Conservation (phyloP, 2,113 vertebrate genomes). For the Chaenogobius annularis region DNA sequence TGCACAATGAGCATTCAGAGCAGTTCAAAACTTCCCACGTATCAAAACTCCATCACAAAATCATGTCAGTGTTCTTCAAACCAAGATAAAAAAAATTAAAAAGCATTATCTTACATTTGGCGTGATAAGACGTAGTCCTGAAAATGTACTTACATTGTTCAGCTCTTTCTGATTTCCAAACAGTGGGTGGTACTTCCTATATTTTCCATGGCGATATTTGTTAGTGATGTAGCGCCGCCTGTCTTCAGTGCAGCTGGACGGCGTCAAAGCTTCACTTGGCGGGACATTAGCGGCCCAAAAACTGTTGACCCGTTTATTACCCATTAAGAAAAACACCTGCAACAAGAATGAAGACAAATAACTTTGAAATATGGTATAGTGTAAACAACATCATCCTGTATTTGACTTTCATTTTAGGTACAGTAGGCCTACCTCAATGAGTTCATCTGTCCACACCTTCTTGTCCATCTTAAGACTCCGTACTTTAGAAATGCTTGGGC, state of each 20-base stretch:
- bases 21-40: not conserved
- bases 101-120: not conserved
- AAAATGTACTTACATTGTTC: constrained; percentile 81
- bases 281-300: constrained; percentile 96
- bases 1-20: not conserved
- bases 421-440: constrained; percentile 81
- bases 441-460: constrained; percentile 93
- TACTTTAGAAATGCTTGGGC: constrained; percentile 88
- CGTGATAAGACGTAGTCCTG: not conserved
- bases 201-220: constrained; percentile 94
- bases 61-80: not conserved
- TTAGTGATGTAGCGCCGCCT: constrained; percentile 82
- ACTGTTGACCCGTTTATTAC: constrained; percentile 82
- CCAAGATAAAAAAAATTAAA: not conserved
- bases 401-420: not conserved
- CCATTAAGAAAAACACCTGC: constrained; percentile 86
- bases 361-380: not conserved
- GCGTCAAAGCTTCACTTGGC: constrained; percentile 85
- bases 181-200: constrained; percentile 89
- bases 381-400: not conserved
- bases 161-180: constrained; percentile 92
- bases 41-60: not conserved
- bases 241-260: constrained; percentile 78
- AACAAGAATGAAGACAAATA: not conserved
- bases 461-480: constrained; percentile 97